Conservation (phyloP, 2,113 vertebrate species). For the Notechis scutatus region DNA sequence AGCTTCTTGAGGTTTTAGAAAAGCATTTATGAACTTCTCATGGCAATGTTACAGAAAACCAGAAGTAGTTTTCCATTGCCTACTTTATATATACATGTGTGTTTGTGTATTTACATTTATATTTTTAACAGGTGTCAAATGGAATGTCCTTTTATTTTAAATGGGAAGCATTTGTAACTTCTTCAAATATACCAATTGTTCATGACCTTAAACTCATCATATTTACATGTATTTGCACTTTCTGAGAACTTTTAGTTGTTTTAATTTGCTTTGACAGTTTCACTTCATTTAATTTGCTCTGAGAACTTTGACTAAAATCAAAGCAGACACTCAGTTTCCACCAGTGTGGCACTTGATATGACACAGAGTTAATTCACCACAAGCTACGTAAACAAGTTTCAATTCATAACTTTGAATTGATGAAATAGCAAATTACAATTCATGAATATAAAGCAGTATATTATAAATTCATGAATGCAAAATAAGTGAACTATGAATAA, state of each 20-base stretch:
- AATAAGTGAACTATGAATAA: constrained; percentile 10
- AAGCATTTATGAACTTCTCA: background rate
- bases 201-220: background rate
- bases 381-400: constrained; percentile 19
- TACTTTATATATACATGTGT: too few relatives aligned
- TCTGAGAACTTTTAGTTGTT: constrained; percentile 7
- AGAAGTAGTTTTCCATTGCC: background rate
- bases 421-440: constrained; percentile 9
- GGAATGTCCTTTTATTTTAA: background rate
- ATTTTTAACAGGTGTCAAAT: background rate
- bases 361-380: constrained; percentile 15
- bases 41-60: background rate
- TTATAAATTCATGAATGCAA: constrained; percentile 17
- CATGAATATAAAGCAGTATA: constrained; percentile 7
- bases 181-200: background rate
- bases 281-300: constrained; percentile 15
- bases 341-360: background rate
- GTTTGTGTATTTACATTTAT: background rate
- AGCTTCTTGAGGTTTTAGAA: background rate
- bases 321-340: constrained; percentile 12
- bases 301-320: constrained; percentile 10
- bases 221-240: background rate
- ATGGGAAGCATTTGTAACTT: background rate
- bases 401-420: constrained; percentile 15
- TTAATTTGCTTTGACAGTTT: constrained; percentile 28